phyloP scores from a whole-genome alignment of 1,140 invertebrate genomes.

The Neotoxoptera formosana region DNA sequence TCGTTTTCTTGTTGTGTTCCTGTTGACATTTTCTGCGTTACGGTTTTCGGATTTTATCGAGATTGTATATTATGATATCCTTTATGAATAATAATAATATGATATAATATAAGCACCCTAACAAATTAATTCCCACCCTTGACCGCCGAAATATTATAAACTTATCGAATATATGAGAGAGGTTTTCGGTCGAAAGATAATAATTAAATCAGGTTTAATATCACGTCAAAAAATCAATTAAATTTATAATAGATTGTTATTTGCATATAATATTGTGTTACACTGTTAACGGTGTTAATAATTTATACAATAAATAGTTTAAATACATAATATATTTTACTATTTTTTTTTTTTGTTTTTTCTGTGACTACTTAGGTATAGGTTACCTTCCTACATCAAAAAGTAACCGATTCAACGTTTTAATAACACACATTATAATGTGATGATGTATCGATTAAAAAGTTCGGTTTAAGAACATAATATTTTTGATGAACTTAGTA shows the following conservation, averaged over 20 bases:
- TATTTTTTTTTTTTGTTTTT: background rate
- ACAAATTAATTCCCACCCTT: background rate
- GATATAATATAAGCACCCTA: background rate
- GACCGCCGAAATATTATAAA: background rate
- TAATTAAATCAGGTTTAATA: background rate
- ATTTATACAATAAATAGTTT: too few relatives aligned
- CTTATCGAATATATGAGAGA: background rate
- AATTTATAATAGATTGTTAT: background rate
- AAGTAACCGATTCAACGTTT: too few relatives aligned
- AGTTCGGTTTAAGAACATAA: too few relatives aligned
- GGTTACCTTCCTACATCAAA: too few relatives aligned
- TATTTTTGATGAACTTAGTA: too few relatives aligned
- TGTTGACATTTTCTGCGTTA: conserved; percentile 49
- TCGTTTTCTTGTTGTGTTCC: background rate
- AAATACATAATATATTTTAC: background rate
- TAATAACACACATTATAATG: too few relatives aligned
- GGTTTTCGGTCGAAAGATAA: background rate
- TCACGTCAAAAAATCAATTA: background rate
- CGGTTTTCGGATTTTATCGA: conserved; percentile 47
- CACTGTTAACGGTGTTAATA: background rate
- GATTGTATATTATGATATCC: background rate
- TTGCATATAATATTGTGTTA: background rate
- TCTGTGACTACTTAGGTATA: too few relatives aligned
- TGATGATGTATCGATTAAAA: too few relatives aligned
- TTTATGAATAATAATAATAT: background rate